phyloP scores from a whole-genome alignment of 2,113 vertebrate genomes.

The Nipponia nippon region DNA sequence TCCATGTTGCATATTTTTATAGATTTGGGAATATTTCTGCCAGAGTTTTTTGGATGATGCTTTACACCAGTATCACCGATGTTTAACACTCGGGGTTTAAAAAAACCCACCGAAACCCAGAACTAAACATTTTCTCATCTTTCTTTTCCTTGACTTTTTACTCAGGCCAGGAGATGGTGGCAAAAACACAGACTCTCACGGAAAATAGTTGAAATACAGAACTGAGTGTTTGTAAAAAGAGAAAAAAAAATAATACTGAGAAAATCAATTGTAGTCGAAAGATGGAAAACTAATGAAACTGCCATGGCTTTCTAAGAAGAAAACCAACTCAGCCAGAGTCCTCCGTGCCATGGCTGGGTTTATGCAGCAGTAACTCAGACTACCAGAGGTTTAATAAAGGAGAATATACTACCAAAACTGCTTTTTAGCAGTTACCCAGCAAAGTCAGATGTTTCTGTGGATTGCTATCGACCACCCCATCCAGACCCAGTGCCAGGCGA shows the following conservation, averaged over 20 bases:
- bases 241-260: not conserved
- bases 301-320: constrained; percentile 31
- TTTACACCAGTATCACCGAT: not conserved
- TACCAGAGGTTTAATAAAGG: not conserved
- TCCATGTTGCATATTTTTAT: not conserved
- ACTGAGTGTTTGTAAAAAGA: not conserved
- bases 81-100: not conserved
- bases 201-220: not conserved
- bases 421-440: not conserved
- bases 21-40: not conserved
- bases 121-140: not conserved
- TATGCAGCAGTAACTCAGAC: not conserved
- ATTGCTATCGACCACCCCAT: not conserved
- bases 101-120: not conserved
- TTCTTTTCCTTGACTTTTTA: not conserved
- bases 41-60: not conserved
- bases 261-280: not conserved
- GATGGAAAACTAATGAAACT: constrained; percentile 17
- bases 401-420: not conserved
- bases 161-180: not conserved
- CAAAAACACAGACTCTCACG: not conserved
- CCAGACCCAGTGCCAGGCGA: not conserved
- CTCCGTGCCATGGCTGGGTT: not conserved
- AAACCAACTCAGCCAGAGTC: not conserved
- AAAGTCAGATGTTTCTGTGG: not conserved